These are phyloP conservation scores for Bombus sibiricus DNA, from an alignment of 1,140 invertebrate species.

Conservation along the genomic window DNA sequence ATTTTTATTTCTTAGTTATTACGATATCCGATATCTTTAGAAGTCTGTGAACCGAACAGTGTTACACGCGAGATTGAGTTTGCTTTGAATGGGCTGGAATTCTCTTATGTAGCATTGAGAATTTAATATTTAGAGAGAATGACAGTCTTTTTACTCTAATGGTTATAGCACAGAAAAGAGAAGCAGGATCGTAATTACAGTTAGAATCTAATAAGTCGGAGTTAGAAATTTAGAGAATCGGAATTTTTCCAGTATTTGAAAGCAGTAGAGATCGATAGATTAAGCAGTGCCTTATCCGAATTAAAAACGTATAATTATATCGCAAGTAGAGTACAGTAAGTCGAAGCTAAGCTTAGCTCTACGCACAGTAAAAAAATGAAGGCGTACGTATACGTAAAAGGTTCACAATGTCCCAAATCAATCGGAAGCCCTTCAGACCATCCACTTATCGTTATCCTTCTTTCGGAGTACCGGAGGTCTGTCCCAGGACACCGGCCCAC, in stretches of 20 bases:
- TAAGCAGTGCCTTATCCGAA: background rate
- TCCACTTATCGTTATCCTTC: background rate
- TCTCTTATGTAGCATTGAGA: too few relatives aligned
- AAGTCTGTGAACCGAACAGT: too few relatives aligned
- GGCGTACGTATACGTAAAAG: background rate
- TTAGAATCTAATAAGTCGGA: background rate
- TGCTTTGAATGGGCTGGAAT: too few relatives aligned
- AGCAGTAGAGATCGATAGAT: background rate
- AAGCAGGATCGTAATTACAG: background rate
- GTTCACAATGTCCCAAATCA: background rate
- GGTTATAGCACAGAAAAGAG: background rate
- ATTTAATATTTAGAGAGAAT: too few relatives aligned
- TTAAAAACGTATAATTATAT: background rate
- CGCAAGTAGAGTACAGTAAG: too few relatives aligned
- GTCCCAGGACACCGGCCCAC: conserved; percentile 11
- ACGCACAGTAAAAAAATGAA: background rate
- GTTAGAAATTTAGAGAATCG: background rate
- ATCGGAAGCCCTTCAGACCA: background rate
- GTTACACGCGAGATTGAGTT: too few relatives aligned
- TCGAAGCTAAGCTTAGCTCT: too few relatives aligned
- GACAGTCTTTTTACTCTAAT: too few relatives aligned
- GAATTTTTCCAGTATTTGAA: too few relatives aligned
- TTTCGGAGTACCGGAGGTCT: background rate
- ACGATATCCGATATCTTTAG: too few relatives aligned
- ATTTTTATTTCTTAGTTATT: too few relatives aligned